Percentiles rank a stretch among this genome's conserved stretches.
Conservation (phyloP, 2,888 invertebrate genomes). For the Eristalis tenax region DNA sequence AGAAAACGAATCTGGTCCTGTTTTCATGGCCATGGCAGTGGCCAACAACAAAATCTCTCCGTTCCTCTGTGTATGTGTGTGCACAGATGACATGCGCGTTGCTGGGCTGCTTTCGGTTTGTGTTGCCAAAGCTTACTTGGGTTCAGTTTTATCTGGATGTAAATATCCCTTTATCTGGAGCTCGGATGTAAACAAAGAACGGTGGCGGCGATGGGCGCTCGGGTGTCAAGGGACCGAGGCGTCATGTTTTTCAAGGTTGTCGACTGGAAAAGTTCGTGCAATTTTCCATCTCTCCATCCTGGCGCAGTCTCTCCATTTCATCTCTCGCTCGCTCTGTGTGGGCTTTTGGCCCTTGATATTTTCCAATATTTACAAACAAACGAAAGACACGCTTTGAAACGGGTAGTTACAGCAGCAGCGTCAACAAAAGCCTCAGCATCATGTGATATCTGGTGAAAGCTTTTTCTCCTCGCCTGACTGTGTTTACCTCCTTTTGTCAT, state of each 20-base stretch:
- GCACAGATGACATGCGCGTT: conserved; percentile 52
- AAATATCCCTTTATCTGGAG: conserved; percentile 19
- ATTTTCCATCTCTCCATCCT: background rate
- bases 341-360: conserved; percentile 31
- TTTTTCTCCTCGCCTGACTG: conserved; percentile 41
- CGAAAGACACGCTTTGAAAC: conserved; percentile 20
- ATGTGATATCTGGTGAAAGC: conserved; percentile 45
- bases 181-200: conserved; percentile 58
- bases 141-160: conserved; percentile 10
- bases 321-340: background rate
- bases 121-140: background rate
- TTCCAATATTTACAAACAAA: conserved; percentile 65
- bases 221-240: background rate
- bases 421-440: conserved; percentile 33
- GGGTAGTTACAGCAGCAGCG: conserved; percentile 16
- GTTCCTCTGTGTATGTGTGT: conserved; percentile 4
- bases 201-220: background rate
- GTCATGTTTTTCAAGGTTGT: conserved; percentile 55
- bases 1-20: conserved; percentile 45
- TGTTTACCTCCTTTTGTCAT: conserved; percentile 38
- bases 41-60: background rate
- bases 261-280: conserved; percentile 29
- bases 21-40: conserved; percentile 54
- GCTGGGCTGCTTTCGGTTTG: background rate
- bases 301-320: background rate